Conservation (phyloP, 2,888 invertebrate species). For the Drosophila dives region DNA sequence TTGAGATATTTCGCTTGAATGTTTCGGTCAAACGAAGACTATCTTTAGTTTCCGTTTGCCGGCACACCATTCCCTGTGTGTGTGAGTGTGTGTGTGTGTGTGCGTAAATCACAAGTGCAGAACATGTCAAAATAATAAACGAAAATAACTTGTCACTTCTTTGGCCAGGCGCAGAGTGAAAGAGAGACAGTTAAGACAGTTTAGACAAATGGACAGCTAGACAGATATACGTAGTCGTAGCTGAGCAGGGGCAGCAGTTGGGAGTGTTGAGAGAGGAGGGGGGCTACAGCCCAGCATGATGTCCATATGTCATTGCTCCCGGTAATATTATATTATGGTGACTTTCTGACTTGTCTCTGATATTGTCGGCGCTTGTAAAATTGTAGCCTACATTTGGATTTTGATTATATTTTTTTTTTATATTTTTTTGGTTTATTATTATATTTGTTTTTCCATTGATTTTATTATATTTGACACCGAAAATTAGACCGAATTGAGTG, state of each 20-base stretch:
- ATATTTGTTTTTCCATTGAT: slow-evolving; percentile 14
- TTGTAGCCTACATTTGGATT: slow-evolving; percentile 66
- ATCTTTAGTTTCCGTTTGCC: slow-evolving; percentile 61
- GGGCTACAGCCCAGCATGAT: slow-evolving; percentile 41
- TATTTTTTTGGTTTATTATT: slow-evolving; percentile 22
- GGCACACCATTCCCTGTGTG: slow-evolving; percentile 14
- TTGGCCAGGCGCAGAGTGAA: slow-evolving; percentile 58
- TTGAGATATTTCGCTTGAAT: slow-evolving; percentile 57
- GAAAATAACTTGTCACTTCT: slow-evolving; percentile 68
- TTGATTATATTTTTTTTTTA: slow-evolving; percentile 45
- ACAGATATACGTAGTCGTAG: not conserved
- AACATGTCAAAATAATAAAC: slow-evolving; percentile 70
- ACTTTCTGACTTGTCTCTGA: slow-evolving; percentile 3
- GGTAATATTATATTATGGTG: slow-evolving; percentile 47
- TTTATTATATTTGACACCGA: slow-evolving; percentile 69
- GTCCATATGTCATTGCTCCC: slow-evolving; percentile 66
- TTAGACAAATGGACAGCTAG: slow-evolving; percentile 39
- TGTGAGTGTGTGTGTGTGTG: slow-evolving; percentile 15
- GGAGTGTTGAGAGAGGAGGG: not conserved
- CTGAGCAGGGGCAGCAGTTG: not conserved
- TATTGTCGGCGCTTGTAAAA: slow-evolving; percentile 63
- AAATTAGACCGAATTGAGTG: slow-evolving; percentile 42
- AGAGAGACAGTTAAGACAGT: slow-evolving; percentile 53
- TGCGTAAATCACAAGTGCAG: slow-evolving; percentile 65
- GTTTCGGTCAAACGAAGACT: slow-evolving; percentile 63